These are phyloP conservation scores for Ptychoptera albimana DNA, from an alignment of 2,888 invertebrate species.

Conservation along the genomic window DNA sequence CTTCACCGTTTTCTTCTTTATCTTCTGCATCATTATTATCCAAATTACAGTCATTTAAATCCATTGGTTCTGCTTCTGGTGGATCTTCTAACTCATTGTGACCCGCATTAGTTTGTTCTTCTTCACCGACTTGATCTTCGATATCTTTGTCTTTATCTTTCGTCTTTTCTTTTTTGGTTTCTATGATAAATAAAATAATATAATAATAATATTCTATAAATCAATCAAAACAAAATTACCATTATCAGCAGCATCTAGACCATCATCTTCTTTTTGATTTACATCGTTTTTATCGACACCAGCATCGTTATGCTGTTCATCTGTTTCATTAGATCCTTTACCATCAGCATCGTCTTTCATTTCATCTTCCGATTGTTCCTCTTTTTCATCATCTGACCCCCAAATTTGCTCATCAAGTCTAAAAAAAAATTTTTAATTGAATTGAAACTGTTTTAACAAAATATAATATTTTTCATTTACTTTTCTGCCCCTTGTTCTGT, in stretches of 20 bases:
- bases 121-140: constrained; percentile 62
- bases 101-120: constrained; percentile 65
- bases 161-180: constrained; percentile 20
- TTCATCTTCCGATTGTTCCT: constrained; percentile 37
- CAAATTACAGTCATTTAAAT: constrained; percentile 74
- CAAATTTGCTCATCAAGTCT: constrained; percentile 62
- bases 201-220: not conserved
- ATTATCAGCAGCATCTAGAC: constrained; percentile 23
- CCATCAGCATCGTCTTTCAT: constrained; percentile 43
- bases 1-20: constrained; percentile 37
- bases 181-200: not conserved
- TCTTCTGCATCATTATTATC: constrained; percentile 55
- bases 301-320: constrained; percentile 34
- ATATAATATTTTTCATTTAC: constrained; percentile 26
- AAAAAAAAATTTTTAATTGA: constrained; percentile 2
- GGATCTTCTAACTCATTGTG: constrained; percentile 63
- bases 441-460: not conserved
- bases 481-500: constrained; percentile 74
- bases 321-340: constrained; percentile 63
- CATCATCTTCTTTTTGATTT: constrained; percentile 33
- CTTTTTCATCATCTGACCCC: constrained; percentile 69
- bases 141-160: constrained; percentile 47
- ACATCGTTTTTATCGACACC: constrained; percentile 36
- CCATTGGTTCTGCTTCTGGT: constrained; percentile 72
- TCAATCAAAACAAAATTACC: not conserved